phyloP scores from a whole-genome alignment of 1,140 invertebrate species.

The Eupeodes corollae region DNA sequence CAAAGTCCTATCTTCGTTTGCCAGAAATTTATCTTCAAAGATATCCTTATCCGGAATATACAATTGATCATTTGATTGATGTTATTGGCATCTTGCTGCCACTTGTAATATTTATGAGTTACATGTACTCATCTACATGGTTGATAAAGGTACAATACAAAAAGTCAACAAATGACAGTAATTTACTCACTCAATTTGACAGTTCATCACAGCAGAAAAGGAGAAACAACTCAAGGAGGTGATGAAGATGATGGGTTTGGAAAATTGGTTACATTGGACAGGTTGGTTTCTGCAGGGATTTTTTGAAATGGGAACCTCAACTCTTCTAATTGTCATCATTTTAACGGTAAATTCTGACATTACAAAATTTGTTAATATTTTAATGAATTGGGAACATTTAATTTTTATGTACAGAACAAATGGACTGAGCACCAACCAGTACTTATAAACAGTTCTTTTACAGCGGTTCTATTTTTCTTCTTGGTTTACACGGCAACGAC shows the following conservation, averaged over 20 bases:
- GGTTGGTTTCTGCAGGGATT: slow-evolving; percentile 70
- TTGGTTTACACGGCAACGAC: slow-evolving; percentile 37
- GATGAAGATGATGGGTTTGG: slow-evolving; percentile 75
- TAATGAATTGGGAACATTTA: background rate
- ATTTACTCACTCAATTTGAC: background rate
- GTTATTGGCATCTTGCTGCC: slow-evolving; percentile 56
- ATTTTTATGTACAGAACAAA: background rate
- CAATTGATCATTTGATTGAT: slow-evolving; percentile 53
- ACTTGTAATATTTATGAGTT: slow-evolving; percentile 61
- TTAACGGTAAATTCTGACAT: slow-evolving; percentile 38
- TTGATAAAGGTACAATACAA: slow-evolving; percentile 43
- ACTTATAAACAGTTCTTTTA: slow-evolving; percentile 21
- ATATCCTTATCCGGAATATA: slow-evolving; percentile 60
- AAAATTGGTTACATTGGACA: slow-evolving; percentile 65
- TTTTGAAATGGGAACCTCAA: slow-evolving; percentile 49
- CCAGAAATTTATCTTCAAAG: slow-evolving; percentile 22
- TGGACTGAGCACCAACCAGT: slow-evolving; percentile 16
- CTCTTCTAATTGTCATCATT: slow-evolving; percentile 41
- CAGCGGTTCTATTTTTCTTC: slow-evolving; percentile 39
- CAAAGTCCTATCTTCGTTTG: too few species aligned
- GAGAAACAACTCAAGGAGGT: slow-evolving; percentile 54
- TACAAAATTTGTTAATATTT: too few species aligned
- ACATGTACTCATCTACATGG: slow-evolving; percentile 62
- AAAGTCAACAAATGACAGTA: background rate
- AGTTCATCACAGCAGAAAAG: slow-evolving; percentile 46